A percentile compares a stretch with the other conserved stretches of the same genome.
These are phyloP conservation scores for Otus sunia DNA, from an alignment of 2,113 vertebrate genomes.

Conservation along the genomic window DNA sequence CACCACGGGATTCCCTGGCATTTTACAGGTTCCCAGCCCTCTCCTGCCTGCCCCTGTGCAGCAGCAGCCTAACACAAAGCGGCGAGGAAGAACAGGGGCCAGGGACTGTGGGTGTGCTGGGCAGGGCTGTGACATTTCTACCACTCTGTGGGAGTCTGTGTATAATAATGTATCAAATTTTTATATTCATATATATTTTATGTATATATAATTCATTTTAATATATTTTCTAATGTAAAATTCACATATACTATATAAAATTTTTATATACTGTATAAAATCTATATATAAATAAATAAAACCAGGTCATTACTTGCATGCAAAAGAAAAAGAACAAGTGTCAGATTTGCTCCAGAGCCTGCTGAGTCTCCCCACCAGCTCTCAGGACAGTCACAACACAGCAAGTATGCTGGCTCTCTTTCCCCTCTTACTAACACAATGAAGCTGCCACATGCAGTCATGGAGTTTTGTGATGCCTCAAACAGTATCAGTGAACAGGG, in stretches of 20 bases:
- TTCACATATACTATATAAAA: too few species aligned
- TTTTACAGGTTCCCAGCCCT: neutral
- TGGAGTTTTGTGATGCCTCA: neutral
- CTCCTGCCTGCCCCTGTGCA: neutral
- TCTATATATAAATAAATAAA: neutral
- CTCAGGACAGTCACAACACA: neutral
- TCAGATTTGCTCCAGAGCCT: neutral
- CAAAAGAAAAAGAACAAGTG: neutral
- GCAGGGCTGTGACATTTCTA: neutral
- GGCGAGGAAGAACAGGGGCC: neutral
- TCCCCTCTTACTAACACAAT: neutral
- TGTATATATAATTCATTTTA: too few species aligned
- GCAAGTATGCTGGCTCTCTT: neutral
- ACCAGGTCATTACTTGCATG: fast-evolving
- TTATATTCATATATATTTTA: too few species aligned
- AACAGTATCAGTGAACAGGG: neutral
- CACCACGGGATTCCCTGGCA: neutral
- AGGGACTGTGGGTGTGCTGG: neutral
- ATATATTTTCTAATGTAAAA: neutral
- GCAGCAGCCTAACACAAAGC: neutral
- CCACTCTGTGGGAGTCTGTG: neutral
- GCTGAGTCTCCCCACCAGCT: neutral
- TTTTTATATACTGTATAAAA: neutral
- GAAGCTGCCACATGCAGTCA: neutral
- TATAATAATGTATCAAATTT: neutral